Base-by-base conservation (phyloP, 2,888 invertebrate species). In the Meliscaeva auricollis region DNA sequence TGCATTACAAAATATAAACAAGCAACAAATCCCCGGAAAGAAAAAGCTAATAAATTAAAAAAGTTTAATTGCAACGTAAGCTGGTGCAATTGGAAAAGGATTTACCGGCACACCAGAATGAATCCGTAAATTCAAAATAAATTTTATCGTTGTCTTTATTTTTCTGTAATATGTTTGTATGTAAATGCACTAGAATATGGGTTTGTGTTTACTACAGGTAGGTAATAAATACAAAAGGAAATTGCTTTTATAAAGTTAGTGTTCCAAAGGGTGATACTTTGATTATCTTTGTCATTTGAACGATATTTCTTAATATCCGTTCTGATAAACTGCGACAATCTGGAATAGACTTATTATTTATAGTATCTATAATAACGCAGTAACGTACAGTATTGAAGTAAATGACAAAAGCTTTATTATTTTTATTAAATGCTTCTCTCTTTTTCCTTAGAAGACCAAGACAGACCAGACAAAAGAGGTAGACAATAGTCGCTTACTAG, bases 31-130 rank as follows among this genome's bases (percentile, higher is more conserved):
- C 30, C 44, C n/a, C 54, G 46, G 32, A 46, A 56, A n/a, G 54
- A 56, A 17, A 58, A 62, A 62, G 26, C 26, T 72, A 58, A 77
- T 77, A 77, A 76, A 82, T 82, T 82, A 76, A 52, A 82, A n/a
- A 82, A 82, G 72, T 82, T 82, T 82, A 82, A 77, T 82, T 77
- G 77, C 68, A 54, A 54, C 15, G 50, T 58, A 73, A 73, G 66
- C 79, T 52, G 66, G 15, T 1, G 60, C 58, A 66, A 44, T 52
- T 41, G 72, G 72, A 77, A 72, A 38, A 64, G 60, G 77, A 77
- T 83, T 83, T 83, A 69, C 73, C 82, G 41, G 54, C 52, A 22
- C 11, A 73, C 68, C 68, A 72, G 52, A 50, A 82, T 68, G 13
- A 72, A 56, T 77, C 56, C 48, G 26, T 44, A 50, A 75, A 82